Evolutionary conservation across 2,113 vertebrate species (phyloP), one percentile per base, ranked within the genome.

Genomic region (Typhlomys cinereus): DNA sequence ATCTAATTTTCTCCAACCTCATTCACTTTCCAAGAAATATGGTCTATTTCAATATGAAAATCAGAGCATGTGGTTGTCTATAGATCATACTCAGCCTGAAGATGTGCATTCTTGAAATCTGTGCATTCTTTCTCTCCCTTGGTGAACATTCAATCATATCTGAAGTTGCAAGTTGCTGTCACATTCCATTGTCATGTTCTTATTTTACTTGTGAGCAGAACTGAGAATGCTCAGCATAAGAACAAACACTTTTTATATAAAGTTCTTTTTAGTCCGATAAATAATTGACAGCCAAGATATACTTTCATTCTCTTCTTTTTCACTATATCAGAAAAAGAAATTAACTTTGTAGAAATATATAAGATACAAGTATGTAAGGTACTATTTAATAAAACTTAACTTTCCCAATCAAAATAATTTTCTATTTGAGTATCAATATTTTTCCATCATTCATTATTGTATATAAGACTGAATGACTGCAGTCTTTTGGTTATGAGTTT

Each of bases 381-480:
- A 88, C 81, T 87, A 93, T 57, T 93, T 34, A 74, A 93, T 95
- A 95, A 93, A 92, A 67, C 48, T 91, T 71, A 87, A 44, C 7
- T 25, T 79, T 44, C 46, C 44, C 50, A 78, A 73, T 93, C 94
- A 93, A 94, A 96, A 95, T 95, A 93, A 95, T 94, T 95, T 96
- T 78, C 81, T 92, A 80, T 75, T 75, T 92, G 20, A 4, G 5
- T 84, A 91, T 79, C 96, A 90, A 89, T 73, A 14, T 92, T 92
- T 92, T 62, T 85, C 95, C 73, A 67, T 31, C 67, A 73, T 74
- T 44, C 13, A 91, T 88, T 85, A 94, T 91, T 96, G 93, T 83
- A 75, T 83, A 75, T 21, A 89, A 94, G 59, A 81, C 54, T 85
- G 52, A 95, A n/a, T 87, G n/a, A 94, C 78, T 74, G 94, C 75